Conservation (phyloP, 2,888 invertebrate genomes). For the Meiosimyza decipiens region DNA sequence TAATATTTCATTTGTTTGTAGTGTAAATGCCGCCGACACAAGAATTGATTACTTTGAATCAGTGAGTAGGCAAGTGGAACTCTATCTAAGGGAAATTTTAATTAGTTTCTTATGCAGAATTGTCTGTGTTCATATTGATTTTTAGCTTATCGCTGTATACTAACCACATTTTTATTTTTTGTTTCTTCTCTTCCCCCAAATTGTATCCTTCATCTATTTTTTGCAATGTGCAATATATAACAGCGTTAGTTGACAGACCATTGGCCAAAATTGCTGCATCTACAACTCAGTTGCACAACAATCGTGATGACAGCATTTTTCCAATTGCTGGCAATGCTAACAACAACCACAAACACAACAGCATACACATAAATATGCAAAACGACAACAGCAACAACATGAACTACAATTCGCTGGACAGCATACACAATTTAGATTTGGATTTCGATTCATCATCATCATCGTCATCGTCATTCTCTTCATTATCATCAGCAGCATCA, state of each 20-base stretch:
- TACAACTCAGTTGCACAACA: not conserved
- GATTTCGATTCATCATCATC: not conserved
- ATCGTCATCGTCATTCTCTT: conserved; percentile 11
- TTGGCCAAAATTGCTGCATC: not conserved
- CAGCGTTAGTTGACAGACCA: not conserved
- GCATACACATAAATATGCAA: conserved; percentile 1
- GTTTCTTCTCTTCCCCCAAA: not conserved
- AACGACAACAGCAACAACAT: conserved; percentile 45
- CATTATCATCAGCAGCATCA: conserved; percentile 31
- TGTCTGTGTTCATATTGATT: conserved; percentile 1
- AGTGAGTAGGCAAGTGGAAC: no score
- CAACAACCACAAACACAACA: conserved; percentile 39
- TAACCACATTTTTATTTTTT: not conserved
- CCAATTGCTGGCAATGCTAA: not conserved
- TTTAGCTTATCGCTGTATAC: not conserved
- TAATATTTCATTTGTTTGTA: no score
- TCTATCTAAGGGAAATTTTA: no score
- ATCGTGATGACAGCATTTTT: conserved; percentile 6
- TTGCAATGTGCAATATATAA: not conserved
- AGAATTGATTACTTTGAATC: no score
- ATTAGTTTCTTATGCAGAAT: not conserved
- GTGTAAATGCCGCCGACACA: no score
- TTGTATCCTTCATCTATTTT: not conserved
- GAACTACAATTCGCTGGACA: conserved; percentile 42
- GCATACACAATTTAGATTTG: conserved; percentile 32